Conservation (phyloP, 2,113 vertebrate species). For the Dolichallabes microphthalmus region DNA sequence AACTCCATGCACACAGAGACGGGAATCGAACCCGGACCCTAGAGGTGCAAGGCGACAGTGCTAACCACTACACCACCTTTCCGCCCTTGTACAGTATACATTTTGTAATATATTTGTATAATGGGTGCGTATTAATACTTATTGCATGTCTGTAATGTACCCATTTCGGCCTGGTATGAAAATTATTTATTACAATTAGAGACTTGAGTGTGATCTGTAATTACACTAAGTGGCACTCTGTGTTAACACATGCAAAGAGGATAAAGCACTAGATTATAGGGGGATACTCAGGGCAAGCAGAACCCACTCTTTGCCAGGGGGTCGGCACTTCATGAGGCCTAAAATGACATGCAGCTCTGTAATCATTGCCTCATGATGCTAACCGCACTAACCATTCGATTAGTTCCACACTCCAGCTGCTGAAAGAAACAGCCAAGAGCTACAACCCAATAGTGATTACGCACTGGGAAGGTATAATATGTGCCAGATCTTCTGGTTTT, state of each 20-base stretch:
- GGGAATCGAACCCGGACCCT: too few relatives aligned
- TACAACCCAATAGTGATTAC: conserved; percentile 13
- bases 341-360: conserved; percentile 25
- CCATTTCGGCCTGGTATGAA: not conserved
- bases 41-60: too few relatives aligned
- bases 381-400: conserved; percentile 35
- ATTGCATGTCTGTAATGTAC: not conserved
- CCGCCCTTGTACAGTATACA: too few relatives aligned
- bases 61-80: too few relatives aligned
- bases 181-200: not conserved
- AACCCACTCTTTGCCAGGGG: not conserved
- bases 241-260: conserved; percentile 6
- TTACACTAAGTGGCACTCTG: conserved; percentile 5
- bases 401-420: conserved; percentile 44
- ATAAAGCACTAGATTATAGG: not conserved
- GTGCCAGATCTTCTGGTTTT: conserved; percentile 16
- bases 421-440: conserved; percentile 39
- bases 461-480: not conserved
- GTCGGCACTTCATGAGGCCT: conserved; percentile 8
- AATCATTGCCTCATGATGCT: conserved; percentile 21
- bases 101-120: too few relatives aligned
- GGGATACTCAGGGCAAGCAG: not conserved
- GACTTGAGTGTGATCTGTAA: conserved; percentile 3
- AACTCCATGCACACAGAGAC: too few relatives aligned
- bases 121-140: too few relatives aligned